Percentiles rank a stretch among this genome's conserved stretches.
phyloP scores from a whole-genome alignment of 2,888 invertebrate species.

The Latrodectus elegans region DNA sequence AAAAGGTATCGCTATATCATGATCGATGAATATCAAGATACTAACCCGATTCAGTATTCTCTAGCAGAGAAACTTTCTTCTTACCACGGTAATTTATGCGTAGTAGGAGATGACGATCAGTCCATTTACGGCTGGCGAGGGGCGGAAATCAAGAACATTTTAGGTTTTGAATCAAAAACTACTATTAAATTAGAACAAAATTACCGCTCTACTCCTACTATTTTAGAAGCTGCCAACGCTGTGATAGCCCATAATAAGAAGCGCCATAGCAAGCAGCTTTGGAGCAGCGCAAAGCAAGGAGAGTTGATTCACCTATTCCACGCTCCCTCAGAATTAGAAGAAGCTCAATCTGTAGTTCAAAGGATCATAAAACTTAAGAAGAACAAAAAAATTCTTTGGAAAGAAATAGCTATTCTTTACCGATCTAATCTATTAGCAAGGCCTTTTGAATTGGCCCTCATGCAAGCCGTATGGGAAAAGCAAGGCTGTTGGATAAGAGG shows the following conservation, averaged over 20 bases:
- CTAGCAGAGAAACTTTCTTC: slow-evolving; percentile 16
- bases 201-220: slow-evolving; percentile 43
- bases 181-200: slow-evolving; percentile 58
- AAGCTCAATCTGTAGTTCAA: neutral
- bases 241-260: neutral
- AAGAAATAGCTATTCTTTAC: neutral
- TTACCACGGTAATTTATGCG: slow-evolving; percentile 6
- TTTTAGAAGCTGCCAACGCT: slow-evolving; percentile 1
- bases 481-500: no score
- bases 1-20: slow-evolving; percentile 52
- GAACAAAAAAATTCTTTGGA: neutral
- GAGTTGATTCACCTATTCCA: neutral
- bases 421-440: neutral
- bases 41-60: slow-evolving; percentile 58
- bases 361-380: neutral
- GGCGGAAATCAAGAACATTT: slow-evolving; percentile 53
- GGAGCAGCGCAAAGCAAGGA: neutral
- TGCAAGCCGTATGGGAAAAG: no score
- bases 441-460: slow-evolving; percentile 1
- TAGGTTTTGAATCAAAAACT: slow-evolving; percentile 1
- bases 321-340: neutral
- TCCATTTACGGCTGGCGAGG: slow-evolving; percentile 67
- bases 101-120: slow-evolving; percentile 68
- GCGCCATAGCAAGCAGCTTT: neutral
- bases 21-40: slow-evolving; percentile 70